Evolutionary conservation across 1,140 invertebrate genomes (phyloP), one percentile per base, ranked within the genome.

Genomic region (Drosophila sproati): DNA sequence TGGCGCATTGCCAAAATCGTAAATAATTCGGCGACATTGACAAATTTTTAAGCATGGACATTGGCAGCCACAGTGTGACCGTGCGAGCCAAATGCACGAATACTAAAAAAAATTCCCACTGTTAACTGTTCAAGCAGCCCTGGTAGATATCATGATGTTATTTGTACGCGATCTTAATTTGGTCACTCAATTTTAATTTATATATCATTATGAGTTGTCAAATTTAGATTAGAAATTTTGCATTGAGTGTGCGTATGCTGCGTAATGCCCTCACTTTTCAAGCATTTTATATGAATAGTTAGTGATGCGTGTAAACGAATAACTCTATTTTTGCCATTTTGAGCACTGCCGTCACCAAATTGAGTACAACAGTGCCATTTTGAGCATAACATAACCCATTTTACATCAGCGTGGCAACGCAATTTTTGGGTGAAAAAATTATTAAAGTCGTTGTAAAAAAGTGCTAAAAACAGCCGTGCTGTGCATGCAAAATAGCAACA

Each of bases 361-460:
- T 51, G 72, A 56, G 56, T 55, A 32, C 8, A 62, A 31, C 66
- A 74, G 66, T 70, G 35, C 66, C 45, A 57, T 62, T 62, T 54
- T 50, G 72, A 70, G 72, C 39, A 51, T 62, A 70, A 74, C 72
- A 74, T 52, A 57, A 70, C 72, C 57, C 72, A 62, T 74, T 74
- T 70, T 74, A 74, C 72, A 74, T 74, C 67, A 74, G 72, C 72
- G 72, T 74, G 72, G 66, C 72, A 74, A 74, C 72, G 72, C 72
- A 74, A 74, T 70, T 70, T 74, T 74, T 74, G 67, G 67, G 72
- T 74, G 72, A 74, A 74, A 51, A 74, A 74, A 63, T 74, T 74
- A 70, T 74, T 74, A 63, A 70, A 74, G 68, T 74, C 72, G 72
- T 70, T 75, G 67, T 75, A 39, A 71, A 71, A 20, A 64, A 70